Evolutionary conservation across 2,888 invertebrate species (phyloP).

Genomic region (Chymomyza caudatula): DNA sequence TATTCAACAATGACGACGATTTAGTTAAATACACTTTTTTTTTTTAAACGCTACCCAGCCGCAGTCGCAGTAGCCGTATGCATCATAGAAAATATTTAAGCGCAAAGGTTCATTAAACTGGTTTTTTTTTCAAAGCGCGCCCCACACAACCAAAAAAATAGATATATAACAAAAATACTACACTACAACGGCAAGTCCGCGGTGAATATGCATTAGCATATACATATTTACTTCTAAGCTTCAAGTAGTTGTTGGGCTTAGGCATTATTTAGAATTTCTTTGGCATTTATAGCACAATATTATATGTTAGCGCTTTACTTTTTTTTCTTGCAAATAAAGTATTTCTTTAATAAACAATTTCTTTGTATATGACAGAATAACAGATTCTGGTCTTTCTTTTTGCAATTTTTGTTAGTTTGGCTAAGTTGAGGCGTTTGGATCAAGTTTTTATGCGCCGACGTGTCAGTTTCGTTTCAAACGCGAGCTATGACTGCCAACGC

Average conservation of each 20-base stretch:
- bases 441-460: conserved; percentile 61
- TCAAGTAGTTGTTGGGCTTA: too few relatives aligned
- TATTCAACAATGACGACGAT: conserved; percentile 27
- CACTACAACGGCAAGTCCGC: background rate
- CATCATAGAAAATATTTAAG: conserved; percentile 53
- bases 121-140: conserved; percentile 60
- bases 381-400: conserved; percentile 19
- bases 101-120: conserved; percentile 75
- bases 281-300: too few relatives aligned
- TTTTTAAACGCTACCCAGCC: conserved; percentile 35
- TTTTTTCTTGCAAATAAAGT: background rate
- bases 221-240: background rate
- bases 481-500: conserved; percentile 73
- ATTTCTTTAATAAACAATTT: conserved; percentile 43
- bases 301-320: conserved; percentile 1
- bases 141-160: conserved; percentile 25
- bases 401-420: conserved; percentile 17
- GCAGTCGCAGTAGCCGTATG: conserved; percentile 13
- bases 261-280: too few relatives aligned
- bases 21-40: conserved; percentile 18
- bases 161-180: background rate
- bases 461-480: conserved; percentile 74
- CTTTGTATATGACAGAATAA: conserved; percentile 36
- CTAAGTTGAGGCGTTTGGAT: conserved; percentile 25
- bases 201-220: background rate